These are phyloP conservation scores for Nycteola revayana DNA, from an alignment of 2,888 invertebrate genomes.

Conservation along the genomic window DNA sequence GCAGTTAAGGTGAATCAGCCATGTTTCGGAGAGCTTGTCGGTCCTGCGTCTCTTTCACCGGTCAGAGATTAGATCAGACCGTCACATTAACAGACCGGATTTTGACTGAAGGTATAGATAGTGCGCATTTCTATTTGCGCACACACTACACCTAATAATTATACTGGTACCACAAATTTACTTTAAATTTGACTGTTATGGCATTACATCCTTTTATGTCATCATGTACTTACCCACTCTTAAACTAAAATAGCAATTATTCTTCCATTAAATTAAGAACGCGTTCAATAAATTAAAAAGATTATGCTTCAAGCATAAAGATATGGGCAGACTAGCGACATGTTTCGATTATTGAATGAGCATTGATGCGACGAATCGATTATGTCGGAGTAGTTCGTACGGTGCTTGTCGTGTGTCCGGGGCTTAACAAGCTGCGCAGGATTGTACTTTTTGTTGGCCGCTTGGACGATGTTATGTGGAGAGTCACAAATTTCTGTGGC, in stretches of 20 bases:
- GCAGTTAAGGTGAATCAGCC: no score
- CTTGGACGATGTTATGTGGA: conserved; percentile 39
- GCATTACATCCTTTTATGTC: no score
- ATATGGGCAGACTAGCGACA: conserved; percentile 53
- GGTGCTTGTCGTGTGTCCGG: conserved; percentile 45
- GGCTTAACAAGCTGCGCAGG: conserved; percentile 53
- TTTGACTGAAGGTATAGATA: no score
- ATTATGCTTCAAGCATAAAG: conserved; percentile 59
- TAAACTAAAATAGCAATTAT: conserved; percentile 21
- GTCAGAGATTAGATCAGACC: no score
- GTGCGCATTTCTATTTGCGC: no score
- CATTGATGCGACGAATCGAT: conserved; percentile 70
- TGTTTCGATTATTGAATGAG: conserved; percentile 69
- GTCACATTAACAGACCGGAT: no score
- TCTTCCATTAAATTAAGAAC: conserved; percentile 39
- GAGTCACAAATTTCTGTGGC: conserved; percentile 19
- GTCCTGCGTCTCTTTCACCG: no score
- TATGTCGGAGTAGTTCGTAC: conserved; percentile 55
- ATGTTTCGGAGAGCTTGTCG: no score
- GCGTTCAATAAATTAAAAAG: conserved; percentile 56
- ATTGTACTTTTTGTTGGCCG: conserved; percentile 54
- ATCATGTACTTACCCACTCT: no score
- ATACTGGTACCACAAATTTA: no score
- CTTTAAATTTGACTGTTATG: no score
- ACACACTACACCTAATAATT: no score